phyloP scores from a whole-genome alignment of 37 sponge, comb jelly and placozoan genomes.

The Trichoplax adhaerens region DNA sequence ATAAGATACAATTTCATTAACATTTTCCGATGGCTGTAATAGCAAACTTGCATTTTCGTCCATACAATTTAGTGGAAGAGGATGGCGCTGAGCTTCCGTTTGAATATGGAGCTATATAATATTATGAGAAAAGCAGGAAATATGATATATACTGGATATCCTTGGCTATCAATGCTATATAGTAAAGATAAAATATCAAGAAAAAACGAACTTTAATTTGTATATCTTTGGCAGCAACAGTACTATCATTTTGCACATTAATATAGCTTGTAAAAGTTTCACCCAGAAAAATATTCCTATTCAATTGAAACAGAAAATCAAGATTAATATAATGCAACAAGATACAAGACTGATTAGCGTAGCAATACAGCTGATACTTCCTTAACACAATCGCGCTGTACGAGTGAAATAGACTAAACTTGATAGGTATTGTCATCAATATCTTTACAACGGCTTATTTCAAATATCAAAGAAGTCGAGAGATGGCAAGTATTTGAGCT shows the following conservation, averaged over 20 bases:
- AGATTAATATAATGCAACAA: not conserved
- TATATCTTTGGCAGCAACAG: slow-evolving; percentile 42
- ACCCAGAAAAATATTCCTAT: slow-evolving; percentile 49
- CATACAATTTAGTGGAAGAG: no score
- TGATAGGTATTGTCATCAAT: no score
- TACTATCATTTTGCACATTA: slow-evolving; percentile 50
- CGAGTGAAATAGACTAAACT: not conserved
- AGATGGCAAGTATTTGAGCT: not conserved
- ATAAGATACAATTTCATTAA: slow-evolving; percentile 47
- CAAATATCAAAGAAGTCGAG: not conserved
- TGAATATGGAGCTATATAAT: slow-evolving; percentile 45
- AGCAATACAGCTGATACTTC: no score
- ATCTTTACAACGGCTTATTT: no score
- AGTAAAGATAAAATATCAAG: no score
- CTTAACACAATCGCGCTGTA: no score
- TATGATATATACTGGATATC: no score
- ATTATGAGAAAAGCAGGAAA: not conserved
- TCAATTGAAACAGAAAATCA: not conserved
- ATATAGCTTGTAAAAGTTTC: slow-evolving; percentile 64
- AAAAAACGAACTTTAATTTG: slow-evolving; percentile 26
- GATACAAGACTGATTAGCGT: not conserved
- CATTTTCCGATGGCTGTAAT: slow-evolving; percentile 10
- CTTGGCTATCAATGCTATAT: no score
- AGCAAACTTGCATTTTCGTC: no score
- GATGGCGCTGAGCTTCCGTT: slow-evolving; percentile 15